A percentile compares a stretch with the other conserved stretches of the same genome.
phyloP scores from a whole-genome alignment of 2,888 invertebrate genomes.

The Thera obeliscata region DNA sequence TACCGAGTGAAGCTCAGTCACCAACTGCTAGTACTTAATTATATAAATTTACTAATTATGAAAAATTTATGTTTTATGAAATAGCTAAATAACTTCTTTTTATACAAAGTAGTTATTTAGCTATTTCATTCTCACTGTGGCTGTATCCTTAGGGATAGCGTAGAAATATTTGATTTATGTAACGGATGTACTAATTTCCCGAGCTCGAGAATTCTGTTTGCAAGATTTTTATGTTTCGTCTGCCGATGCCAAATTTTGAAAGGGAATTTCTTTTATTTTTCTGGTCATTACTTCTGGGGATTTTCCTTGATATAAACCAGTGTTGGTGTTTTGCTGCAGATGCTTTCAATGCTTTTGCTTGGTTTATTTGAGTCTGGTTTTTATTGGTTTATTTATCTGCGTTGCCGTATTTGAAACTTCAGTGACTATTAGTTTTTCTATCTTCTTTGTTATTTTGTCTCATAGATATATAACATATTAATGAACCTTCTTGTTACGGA shows the following conservation, averaged over 20 bases:
- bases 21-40: too few species aligned
- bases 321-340: slow-evolving; percentile 13
- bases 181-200: slow-evolving; percentile 41
- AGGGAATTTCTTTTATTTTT: slow-evolving; percentile 28
- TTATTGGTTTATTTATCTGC: not conserved
- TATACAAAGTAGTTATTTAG: not conserved
- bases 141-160: slow-evolving; percentile 33
- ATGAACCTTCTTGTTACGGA: too few species aligned
- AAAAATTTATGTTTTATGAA: too few species aligned
- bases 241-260: slow-evolving; percentile 29
- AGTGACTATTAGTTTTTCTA: too few species aligned
- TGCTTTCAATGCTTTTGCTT: slow-evolving; percentile 16
- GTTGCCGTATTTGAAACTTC: too few species aligned
- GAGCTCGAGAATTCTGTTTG: slow-evolving; percentile 26
- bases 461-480: too few species aligned
- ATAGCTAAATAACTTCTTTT: too few species aligned
- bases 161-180: slow-evolving; percentile 42
- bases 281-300: slow-evolving; percentile 22
- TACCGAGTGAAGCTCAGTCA: too few species aligned
- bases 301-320: slow-evolving; percentile 32
- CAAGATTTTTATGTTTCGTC: slow-evolving; percentile 30
- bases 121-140: slow-evolving; percentile 5
- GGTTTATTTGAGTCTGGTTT: slow-evolving; percentile 17
- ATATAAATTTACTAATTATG: too few species aligned
- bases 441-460: too few species aligned